A percentile compares a stretch with the other conserved stretches of the same genome.
Conservation (phyloP, 2,113 vertebrate species). For the Calidris pugnax region DNA sequence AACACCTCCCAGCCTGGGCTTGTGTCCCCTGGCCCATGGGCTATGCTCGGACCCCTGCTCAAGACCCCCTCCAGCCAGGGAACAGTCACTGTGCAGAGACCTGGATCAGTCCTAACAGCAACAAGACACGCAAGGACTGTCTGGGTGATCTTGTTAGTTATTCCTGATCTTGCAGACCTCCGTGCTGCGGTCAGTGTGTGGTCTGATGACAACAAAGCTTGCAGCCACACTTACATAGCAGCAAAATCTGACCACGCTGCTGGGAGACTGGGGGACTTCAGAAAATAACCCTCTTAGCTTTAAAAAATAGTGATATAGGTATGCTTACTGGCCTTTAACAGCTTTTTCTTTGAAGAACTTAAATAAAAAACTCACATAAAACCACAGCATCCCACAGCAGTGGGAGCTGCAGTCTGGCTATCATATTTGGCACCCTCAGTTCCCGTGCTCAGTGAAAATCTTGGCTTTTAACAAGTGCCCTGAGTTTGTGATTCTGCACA, state of each 20-base stretch:
- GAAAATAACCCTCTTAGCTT: neutral
- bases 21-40: neutral
- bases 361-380: neutral
- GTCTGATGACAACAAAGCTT: neutral
- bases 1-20: neutral
- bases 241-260: neutral
- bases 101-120: neutral
- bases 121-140: fast-evolving
- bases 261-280: neutral
- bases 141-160: neutral
- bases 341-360: neutral
- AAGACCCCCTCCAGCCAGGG: neutral
- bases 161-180: neutral
- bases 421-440: neutral
- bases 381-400: neutral
- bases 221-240: neutral
- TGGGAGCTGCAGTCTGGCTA: neutral
- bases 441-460: neutral
- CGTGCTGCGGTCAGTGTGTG: fast-evolving
- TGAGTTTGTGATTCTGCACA: neutral
- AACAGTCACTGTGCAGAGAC: neutral
- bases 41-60: fast-evolving
- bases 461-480: neutral
- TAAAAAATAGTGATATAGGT: neutral
- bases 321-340: neutral